Base-by-base conservation (phyloP, 2,113 vertebrate genomes). In the Sylvilagus bachmani region DNA sequence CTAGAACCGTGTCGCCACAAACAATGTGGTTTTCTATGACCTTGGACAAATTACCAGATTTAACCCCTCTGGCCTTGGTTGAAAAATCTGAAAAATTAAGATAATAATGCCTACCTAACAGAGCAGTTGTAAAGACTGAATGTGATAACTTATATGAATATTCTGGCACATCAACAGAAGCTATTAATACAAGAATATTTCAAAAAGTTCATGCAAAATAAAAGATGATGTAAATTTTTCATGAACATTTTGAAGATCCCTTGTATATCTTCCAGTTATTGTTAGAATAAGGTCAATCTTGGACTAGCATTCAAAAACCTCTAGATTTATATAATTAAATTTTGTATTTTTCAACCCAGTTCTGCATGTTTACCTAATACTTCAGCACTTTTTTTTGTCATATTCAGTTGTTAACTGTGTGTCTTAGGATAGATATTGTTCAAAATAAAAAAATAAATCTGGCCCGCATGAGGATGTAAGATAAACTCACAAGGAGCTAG, bases 331-430 rank as follows among this genome's bases (percentile, higher is more conserved):
- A 14, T 77, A 24, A 94, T 79, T 12, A 70, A 86, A 73, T 29
- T 89, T 95, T 89, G 33, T 92, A 14, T 74, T 91, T 96, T n/a
- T 93, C 25, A 94, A 36, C 24, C 11, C 22, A 38, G 66, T 95
- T 95, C 8, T 94, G 78, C 29, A 67, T 10, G 31, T 79, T 90
- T 53, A 66, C 58, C 31, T 80, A 75, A 77, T 81, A 70, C 7
- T 44, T 10, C 3, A 71, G 36, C 3, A 58, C 14, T 81, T 24
- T 89, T n/a, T 71, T 11, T 53, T 86, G 25, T 38, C 77, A 81
- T 87, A 67, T 44, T 78, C 67, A 44, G 73, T 71, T 64, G 49
- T 33, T 92, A 33, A 89, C 22, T 89, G 9, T 78, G 83, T 89
- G 10, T 80, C 36, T 93, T 86, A 62, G 58, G 22, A 79, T 67